Conservation (phyloP, 2,797 vertebrate species). For the Macropodus opercularis region DNA sequence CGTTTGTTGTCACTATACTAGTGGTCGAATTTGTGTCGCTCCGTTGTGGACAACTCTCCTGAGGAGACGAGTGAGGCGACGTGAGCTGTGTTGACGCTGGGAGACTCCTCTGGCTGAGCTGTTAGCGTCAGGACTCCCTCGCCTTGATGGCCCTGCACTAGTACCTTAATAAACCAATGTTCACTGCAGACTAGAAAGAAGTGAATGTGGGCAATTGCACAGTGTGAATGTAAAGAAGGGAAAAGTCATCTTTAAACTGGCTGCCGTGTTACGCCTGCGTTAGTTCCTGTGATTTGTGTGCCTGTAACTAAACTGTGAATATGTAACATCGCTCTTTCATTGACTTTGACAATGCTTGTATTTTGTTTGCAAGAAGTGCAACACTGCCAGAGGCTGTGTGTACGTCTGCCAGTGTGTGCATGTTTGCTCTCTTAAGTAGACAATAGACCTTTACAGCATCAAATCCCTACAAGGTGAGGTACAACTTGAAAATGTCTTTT, state of each 20-base stretch:
- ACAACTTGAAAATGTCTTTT: constrained; percentile 75
- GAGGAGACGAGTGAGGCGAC: too few relatives aligned
- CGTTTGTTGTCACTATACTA: too few relatives aligned
- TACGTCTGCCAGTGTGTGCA: constrained; percentile 36
- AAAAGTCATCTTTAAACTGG: constrained; percentile 7
- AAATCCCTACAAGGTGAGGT: constrained; percentile 79
- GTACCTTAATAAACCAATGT: constrained; percentile 39
- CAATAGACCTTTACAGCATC: constrained; percentile 76
- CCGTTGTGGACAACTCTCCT: too few relatives aligned
- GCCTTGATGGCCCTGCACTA: constrained; percentile 15
- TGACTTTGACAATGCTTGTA: constrained; percentile 65
- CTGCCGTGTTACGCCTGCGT: constrained; percentile 19
- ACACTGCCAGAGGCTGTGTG: constrained; percentile 68
- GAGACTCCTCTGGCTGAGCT: too few relatives aligned
- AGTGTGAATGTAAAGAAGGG: constrained; percentile 21
- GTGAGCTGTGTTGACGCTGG: too few relatives aligned
- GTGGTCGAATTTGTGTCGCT: too few relatives aligned
- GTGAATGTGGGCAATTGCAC: constrained; percentile 6
- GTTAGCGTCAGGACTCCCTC: too few relatives aligned
- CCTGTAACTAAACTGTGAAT: constrained; percentile 53
- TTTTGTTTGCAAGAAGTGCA: constrained; percentile 59
- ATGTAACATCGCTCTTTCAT: constrained; percentile 53
- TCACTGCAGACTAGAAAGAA: constrained; percentile 28
- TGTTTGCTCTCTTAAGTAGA: constrained; percentile 67
- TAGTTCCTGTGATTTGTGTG: constrained; percentile 38